These are phyloP conservation scores for Melipona beecheii DNA, from an alignment of 2,888 invertebrate species.

Conservation along the genomic window DNA sequence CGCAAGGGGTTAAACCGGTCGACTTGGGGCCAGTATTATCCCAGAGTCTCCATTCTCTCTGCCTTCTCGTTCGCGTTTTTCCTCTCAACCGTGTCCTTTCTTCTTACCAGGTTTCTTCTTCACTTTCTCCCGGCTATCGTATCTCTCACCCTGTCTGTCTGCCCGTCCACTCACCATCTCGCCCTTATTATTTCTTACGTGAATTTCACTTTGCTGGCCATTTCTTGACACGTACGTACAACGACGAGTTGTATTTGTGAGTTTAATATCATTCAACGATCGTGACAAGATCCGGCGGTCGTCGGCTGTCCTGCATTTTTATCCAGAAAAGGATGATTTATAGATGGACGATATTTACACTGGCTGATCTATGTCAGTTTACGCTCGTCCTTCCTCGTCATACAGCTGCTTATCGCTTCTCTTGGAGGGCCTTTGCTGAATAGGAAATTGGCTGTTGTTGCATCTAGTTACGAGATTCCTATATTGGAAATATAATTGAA, in stretches of 20 bases:
- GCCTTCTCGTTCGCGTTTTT: background rate
- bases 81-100: conserved; percentile 17
- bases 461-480: background rate
- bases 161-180: background rate
- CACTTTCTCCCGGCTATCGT: conserved; percentile 29
- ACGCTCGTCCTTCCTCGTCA: background rate
- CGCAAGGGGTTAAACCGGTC: conserved; percentile 22
- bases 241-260: conserved; percentile 18
- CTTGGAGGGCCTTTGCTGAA: background rate
- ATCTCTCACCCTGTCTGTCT: background rate
- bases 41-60: conserved; percentile 30
- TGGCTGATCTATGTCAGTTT: background rate
- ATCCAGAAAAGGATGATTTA: conserved; percentile 1
- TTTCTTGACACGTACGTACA: background rate
- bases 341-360: conserved; percentile 5
- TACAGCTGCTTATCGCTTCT: background rate
- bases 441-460: background rate
- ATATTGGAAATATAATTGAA: background rate
- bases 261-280: conserved; percentile 16
- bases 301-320: background rate
- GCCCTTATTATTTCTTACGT: conserved; percentile 44
- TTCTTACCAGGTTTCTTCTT: conserved; percentile 27
- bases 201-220: conserved; percentile 39
- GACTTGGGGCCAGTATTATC: conserved; percentile 42
- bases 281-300: background rate